Evolutionary conservation across 2,888 invertebrate genomes (phyloP).

Genomic region (Tipula vernalis): DNA sequence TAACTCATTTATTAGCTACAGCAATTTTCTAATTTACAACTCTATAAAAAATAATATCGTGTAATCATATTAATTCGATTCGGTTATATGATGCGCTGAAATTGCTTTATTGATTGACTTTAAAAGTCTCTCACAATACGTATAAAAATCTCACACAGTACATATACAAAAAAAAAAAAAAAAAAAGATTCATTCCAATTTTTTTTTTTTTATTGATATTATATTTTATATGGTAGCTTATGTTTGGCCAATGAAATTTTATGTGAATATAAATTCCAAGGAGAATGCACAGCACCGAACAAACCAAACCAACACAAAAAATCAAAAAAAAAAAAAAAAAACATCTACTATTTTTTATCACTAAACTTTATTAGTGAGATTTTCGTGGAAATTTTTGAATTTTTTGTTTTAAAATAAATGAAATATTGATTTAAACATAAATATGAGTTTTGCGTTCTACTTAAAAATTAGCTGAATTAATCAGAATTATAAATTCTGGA

Average conservation of each 20-base stretch:
- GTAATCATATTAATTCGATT: neutral
- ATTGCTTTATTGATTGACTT: neutral
- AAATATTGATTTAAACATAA: neutral
- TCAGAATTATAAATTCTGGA: neutral
- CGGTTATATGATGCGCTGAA: neutral
- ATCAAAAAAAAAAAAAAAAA: neutral
- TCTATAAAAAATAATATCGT: neutral
- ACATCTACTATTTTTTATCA: neutral
- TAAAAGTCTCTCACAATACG: neutral
- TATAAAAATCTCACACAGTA: neutral
- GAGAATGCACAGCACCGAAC: neutral
- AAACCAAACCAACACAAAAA: neutral
- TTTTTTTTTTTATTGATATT: neutral
- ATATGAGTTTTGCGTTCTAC: neutral
- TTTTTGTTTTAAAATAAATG: neutral
- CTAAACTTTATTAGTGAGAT: neutral
- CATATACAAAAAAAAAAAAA: neutral
- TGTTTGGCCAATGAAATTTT: neutral
- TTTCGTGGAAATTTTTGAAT: neutral
- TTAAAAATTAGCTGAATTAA: neutral
- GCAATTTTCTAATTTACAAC: neutral
- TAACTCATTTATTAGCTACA: neutral
- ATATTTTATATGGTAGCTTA: neutral
- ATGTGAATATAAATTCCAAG: neutral
- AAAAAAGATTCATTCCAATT: neutral